Conservation (phyloP, 2,113 vertebrate genomes). For the Corvus moneduloides region DNA sequence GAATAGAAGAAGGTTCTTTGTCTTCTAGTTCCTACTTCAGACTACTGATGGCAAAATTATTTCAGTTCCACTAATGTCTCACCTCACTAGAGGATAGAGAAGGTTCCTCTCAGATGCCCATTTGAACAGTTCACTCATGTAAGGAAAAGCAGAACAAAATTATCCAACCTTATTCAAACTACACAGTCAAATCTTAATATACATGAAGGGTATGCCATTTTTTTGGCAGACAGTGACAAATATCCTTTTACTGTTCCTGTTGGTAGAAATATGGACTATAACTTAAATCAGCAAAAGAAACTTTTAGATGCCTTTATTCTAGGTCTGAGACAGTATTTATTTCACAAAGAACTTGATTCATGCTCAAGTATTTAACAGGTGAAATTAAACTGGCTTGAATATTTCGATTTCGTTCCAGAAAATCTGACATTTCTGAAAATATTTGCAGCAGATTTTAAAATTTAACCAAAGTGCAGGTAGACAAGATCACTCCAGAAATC, state of each 20-base stretch:
- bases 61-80: background rate
- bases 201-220: background rate
- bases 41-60: background rate
- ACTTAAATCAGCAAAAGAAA: background rate
- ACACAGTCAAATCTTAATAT: background rate
- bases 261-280: background rate
- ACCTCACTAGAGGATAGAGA: background rate
- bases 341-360: background rate
- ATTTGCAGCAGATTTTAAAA: background rate
- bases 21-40: background rate
- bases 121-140: background rate
- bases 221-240: background rate
- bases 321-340: background rate
- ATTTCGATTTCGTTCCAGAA: background rate
- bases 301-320: background rate
- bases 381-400: background rate
- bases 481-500: background rate
- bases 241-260: background rate
- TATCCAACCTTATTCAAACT: background rate
- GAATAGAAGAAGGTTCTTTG: background rate
- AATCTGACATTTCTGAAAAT: background rate
- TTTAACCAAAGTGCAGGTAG: background rate
- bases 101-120: background rate
- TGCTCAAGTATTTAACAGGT: background rate
- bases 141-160: background rate